Conservation (phyloP, 2,113 vertebrate genomes). For the Orthonyx spaldingii region DNA sequence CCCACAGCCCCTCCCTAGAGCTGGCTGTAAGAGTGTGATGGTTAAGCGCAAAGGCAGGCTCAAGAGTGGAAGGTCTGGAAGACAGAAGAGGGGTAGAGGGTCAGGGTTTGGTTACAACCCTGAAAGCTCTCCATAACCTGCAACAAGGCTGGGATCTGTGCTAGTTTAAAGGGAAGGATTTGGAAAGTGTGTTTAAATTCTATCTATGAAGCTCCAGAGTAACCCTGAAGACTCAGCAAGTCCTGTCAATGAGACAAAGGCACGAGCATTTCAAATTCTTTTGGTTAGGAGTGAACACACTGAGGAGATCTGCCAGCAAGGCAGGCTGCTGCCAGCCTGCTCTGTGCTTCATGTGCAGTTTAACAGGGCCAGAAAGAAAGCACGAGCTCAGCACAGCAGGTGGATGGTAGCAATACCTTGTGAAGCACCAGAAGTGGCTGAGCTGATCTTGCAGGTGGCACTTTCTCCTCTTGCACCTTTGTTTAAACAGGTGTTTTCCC, state of each 20-base stretch:
- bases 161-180: neutral
- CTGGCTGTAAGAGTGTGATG: neutral
- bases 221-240: neutral
- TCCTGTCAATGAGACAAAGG: neutral
- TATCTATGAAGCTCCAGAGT: neutral
- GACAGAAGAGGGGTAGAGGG: fast-evolving
- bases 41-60: neutral
- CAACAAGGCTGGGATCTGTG: neutral
- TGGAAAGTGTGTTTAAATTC: neutral
- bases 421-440: neutral
- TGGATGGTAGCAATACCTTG: neutral
- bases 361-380: neutral
- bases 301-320: neutral
- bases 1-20: neutral
- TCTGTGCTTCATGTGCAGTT: neutral
- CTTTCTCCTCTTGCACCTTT: neutral
- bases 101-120: neutral
- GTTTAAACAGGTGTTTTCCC: neutral
- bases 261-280: neutral
- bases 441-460: neutral
- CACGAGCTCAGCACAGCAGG: neutral
- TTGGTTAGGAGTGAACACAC: fast-evolving
- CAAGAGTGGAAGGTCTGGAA: neutral
- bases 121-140: neutral
- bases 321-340: neutral